A percentile compares a stretch with the other conserved stretches of the same genome.
phyloP scores from a whole-genome alignment of 2,113 vertebrate species.

The Chelonoidis abingdonii region DNA sequence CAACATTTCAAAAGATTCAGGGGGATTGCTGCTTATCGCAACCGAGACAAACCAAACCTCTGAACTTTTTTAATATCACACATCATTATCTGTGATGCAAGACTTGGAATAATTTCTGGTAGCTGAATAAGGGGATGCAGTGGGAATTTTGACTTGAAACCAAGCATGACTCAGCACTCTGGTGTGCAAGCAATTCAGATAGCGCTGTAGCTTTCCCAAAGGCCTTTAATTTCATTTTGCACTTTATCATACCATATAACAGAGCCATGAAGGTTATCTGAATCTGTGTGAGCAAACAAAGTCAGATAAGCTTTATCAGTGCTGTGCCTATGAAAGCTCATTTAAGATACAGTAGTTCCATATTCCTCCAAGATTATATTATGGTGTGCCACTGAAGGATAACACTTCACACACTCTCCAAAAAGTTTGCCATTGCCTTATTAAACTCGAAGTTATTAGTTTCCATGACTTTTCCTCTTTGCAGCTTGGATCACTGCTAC shows the following conservation, averaged over 20 bases:
- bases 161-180: neutral
- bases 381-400: neutral
- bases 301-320: neutral
- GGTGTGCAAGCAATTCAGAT: neutral
- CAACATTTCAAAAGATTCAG: neutral
- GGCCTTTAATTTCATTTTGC: neutral
- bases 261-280: neutral
- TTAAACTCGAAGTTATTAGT: neutral
- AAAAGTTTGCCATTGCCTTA: neutral
- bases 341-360: neutral
- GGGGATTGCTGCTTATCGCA: neutral
- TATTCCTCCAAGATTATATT: neutral
- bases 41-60: neutral
- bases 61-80: neutral
- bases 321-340: neutral
- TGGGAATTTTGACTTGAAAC: neutral
- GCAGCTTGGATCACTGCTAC: neutral
- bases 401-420: neutral
- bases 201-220: neutral
- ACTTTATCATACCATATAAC: neutral
- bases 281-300: neutral
- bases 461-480: neutral
- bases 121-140: neutral
- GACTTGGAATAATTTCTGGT: neutral
- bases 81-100: neutral